A percentile compares a stretch with the other conserved stretches of the same genome.
These are phyloP conservation scores for Pteria penguin DNA, from an alignment of 2,888 invertebrate species.

Conservation along the genomic window DNA sequence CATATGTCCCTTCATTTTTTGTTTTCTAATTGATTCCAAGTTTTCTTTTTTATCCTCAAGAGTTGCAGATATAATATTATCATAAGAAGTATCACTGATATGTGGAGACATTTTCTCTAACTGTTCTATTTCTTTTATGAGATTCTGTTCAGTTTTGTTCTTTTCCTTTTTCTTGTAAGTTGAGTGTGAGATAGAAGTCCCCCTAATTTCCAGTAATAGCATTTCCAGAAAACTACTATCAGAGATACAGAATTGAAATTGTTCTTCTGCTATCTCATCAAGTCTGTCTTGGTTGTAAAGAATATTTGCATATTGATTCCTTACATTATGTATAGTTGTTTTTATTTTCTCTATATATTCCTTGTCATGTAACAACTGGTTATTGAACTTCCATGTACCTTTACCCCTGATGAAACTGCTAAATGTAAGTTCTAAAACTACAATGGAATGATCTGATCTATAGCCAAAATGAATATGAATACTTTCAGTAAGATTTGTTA, in stretches of 20 bases:
- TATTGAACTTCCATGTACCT: background rate
- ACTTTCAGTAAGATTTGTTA: background rate
- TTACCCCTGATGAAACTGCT: background rate
- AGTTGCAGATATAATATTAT: no score
- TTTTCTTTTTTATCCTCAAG: slow-evolving; percentile 3
- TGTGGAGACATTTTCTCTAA: background rate
- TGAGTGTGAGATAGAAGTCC: slow-evolving; percentile 9
- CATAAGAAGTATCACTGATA: background rate
- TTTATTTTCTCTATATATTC: background rate
- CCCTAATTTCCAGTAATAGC: slow-evolving; percentile 8
- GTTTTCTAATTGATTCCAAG: background rate
- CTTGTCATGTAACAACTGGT: background rate
- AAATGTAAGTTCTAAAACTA: background rate
- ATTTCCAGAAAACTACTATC: slow-evolving; percentile 2
- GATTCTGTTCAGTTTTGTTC: background rate
- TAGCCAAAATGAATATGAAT: background rate
- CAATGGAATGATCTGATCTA: background rate
- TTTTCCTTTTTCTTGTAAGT: slow-evolving; percentile 15
- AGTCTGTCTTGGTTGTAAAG: background rate
- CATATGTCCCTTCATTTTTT: slow-evolving; percentile 8
- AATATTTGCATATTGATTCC: background rate
- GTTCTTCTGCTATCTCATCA: no score
- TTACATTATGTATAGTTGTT: background rate
- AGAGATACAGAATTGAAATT: no score
- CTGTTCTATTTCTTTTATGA: background rate